Conservation (phyloP, 2,113 vertebrate genomes). For the Antechinus stuartii region DNA sequence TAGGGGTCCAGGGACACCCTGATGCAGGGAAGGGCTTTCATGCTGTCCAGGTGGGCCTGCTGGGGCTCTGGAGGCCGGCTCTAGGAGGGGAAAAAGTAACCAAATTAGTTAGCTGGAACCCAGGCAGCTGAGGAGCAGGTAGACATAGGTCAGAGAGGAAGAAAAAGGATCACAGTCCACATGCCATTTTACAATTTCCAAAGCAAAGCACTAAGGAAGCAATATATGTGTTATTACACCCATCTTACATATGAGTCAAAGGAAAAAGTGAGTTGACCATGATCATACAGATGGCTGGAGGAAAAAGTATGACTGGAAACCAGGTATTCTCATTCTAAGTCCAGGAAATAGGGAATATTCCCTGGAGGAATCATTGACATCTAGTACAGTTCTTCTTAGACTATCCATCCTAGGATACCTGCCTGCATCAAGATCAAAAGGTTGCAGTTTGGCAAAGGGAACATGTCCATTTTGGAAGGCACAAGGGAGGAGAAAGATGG, state of each 20-base stretch:
- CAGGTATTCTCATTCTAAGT: not conserved
- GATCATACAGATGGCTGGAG: not conserved
- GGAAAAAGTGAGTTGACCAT: not conserved
- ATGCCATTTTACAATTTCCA: not conserved
- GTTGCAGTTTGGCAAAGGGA: not conserved
- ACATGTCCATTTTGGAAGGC: not conserved
- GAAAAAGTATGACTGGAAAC: not conserved
- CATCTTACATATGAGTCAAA: not conserved
- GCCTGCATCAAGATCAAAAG: not conserved
- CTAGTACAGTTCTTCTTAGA: not conserved
- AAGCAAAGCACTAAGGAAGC: not conserved
- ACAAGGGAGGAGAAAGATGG: not conserved
- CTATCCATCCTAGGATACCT: not conserved
- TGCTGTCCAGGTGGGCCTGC: constrained; percentile 42
- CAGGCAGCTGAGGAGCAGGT: not conserved
- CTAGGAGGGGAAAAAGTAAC: constrained; percentile 57
- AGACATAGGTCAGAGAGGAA: not conserved
- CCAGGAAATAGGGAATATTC: not conserved
- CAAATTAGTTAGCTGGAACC: not conserved
- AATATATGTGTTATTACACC: not conserved
- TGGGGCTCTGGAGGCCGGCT: not conserved
- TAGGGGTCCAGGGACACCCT: not conserved
- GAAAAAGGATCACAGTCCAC: not conserved
- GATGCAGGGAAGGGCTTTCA: constrained; percentile 14
- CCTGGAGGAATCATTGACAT: not conserved